A percentile compares a stretch with the other conserved stretches of the same genome.
These are phyloP conservation scores for Lepus oiostolus DNA, from an alignment of 2,797 vertebrate species.

Conservation along the genomic window DNA sequence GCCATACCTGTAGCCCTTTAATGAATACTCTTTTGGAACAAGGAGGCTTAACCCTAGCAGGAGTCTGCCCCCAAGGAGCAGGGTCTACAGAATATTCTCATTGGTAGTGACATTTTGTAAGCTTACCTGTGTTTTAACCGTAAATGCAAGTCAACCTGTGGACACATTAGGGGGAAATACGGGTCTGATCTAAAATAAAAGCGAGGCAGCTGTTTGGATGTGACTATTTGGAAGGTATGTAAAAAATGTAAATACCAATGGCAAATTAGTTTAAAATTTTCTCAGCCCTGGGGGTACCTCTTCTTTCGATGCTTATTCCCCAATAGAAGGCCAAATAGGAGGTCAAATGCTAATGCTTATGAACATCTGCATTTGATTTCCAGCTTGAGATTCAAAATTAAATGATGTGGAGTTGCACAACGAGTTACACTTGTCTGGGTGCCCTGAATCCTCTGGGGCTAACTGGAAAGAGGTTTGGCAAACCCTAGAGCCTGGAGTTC, in stretches of 20 bases:
- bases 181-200: background rate
- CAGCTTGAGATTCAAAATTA: background rate
- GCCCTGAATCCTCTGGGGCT: background rate
- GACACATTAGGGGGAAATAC: background rate
- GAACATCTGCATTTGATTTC: constrained; percentile 21
- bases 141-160: background rate
- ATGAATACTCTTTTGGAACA: background rate
- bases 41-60: background rate
- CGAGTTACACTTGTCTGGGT: background rate
- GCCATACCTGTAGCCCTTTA: background rate
- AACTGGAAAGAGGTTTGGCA: background rate
- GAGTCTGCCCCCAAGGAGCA: background rate
- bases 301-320: constrained; percentile 29
- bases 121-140: background rate
- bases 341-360: background rate
- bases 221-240: background rate
- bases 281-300: background rate
- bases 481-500: background rate
- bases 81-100: background rate
- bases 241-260: background rate
- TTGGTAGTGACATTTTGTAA: background rate
- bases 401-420: background rate
- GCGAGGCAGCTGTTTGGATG: background rate
- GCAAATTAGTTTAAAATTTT: background rate
- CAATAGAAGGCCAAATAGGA: background rate